Base-by-base conservation (phyloP, 2,888 invertebrate species). In the Silvanus unidentatus region DNA sequence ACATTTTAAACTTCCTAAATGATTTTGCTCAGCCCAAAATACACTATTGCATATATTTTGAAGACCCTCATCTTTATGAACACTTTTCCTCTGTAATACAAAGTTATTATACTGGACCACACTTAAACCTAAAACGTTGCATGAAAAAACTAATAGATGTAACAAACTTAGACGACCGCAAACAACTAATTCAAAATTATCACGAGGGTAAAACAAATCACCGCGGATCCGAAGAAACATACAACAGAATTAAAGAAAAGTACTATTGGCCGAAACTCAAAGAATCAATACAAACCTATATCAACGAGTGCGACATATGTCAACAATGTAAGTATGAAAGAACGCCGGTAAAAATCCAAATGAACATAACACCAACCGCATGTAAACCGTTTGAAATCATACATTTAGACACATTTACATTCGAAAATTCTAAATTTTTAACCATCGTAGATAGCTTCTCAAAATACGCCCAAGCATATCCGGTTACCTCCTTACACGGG, bases 41-140 rank as follows among this genome's bases (percentile, higher is more conserved):
- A 12, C 36, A 35, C 1, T 48, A 48, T 30, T 11, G 16, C n/a
- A 11, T 47, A 14, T 44, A 47, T 16, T 48, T 48, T 22, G 42
- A 45, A 42, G 40, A 36, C 48, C n/a, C n/a, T n/a, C n/a, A n/a
- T n/a, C n/a, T n/a, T n/a, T n/a, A n/a, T n/a, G n/a, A n/a, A n/a
- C n/a, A 32, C 5, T 44, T 45, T 36, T 44, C 38, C 9, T 38
- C 36, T 15, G 28, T 39, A 27, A 13, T 44, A 9, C 15, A 30
- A 28, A 27, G 41, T 32, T 28, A 34, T 27, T 39, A 27, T 16
- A 46, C 16, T 16, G 34, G 37, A 29, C 43, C 45, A 29, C 39
- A 37, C n/a, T n/a, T n/a, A n/a, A n/a, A n/a, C n/a, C n/a, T n/a
- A n/a, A n/a, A n/a, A n/a, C n/a, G n/a, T n/a, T n/a, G n/a, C n/a